These are phyloP conservation scores for Poliocrania exsul DNA, from an alignment of 2,797 vertebrate genomes.

Conservation along the genomic window DNA sequence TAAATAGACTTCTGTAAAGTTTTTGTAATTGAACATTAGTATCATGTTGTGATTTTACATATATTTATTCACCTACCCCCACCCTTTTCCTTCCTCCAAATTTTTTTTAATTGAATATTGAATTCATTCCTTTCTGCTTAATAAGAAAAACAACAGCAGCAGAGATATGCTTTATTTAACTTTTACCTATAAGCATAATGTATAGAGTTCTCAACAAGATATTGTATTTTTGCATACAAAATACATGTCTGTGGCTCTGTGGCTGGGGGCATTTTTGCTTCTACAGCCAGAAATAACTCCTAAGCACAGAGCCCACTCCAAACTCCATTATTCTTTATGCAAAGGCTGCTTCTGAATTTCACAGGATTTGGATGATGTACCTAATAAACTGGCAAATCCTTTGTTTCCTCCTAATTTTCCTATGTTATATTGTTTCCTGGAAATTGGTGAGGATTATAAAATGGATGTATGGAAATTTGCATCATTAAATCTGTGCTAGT, in stretches of 20 bases:
- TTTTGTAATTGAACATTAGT: constrained; percentile 70
- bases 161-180: constrained; percentile 43
- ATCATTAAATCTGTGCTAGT: not conserved
- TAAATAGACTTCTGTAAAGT: constrained; percentile 66
- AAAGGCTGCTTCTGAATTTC: constrained; percentile 1
- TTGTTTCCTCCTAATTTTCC: not conserved
- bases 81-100: not conserved
- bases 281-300: constrained; percentile 29
- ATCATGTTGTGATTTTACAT: constrained; percentile 55
- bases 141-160: constrained; percentile 22
- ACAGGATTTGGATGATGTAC: not conserved
- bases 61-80: constrained; percentile 30
- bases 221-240: constrained; percentile 35
- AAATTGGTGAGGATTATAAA: constrained; percentile 17
- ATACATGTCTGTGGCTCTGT: not conserved
- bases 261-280: constrained; percentile 7
- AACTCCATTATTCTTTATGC: constrained; percentile 2
- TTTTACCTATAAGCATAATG: not conserved
- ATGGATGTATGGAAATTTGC: not conserved
- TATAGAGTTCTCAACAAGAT: not conserved
- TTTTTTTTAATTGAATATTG: constrained; percentile 43
- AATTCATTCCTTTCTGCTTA: constrained; percentile 39
- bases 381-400: not conserved
- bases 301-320: not conserved
- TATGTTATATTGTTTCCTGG: not conserved